Evolutionary conservation across 2,113 vertebrate species (phyloP).

Genomic region (Oncorhynchus gorbuscha): DNA sequence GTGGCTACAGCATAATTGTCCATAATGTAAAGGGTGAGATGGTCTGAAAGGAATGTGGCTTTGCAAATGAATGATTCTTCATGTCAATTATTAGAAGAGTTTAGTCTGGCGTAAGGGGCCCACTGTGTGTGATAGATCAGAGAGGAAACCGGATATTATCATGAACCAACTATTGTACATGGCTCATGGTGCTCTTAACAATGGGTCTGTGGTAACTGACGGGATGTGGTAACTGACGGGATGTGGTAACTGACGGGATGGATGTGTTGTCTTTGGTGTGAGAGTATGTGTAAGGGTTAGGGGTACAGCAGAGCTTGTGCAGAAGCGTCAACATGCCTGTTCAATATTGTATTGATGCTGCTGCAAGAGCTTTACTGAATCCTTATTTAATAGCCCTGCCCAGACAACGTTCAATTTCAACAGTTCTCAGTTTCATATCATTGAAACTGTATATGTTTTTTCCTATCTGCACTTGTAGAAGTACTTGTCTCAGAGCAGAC

Average conservation of each 20-base stretch:
- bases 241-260: background rate
- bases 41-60: constrained; percentile 56
- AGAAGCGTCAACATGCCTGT: too few species aligned
- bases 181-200: background rate
- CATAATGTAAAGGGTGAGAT: constrained; percentile 64
- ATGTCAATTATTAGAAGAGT: constrained; percentile 54
- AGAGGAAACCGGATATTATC: background rate
- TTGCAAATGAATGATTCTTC: constrained; percentile 59
- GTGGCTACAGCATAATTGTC: constrained; percentile 61
- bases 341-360: too few species aligned
- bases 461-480: background rate
- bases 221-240: too few species aligned
- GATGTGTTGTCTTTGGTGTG: background rate
- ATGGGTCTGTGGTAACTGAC: background rate
- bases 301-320: background rate
- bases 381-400: too few species aligned
- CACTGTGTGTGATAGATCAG: constrained; percentile 30
- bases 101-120: constrained; percentile 54
- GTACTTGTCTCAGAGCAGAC: background rate
- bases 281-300: background rate
- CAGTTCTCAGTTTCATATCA: too few species aligned
- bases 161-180: too few species aligned
- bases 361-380: too few species aligned
- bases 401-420: too few species aligned
- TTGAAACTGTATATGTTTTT: too few species aligned